A percentile compares a stretch with the other conserved stretches of the same genome.
phyloP scores from a whole-genome alignment of 2,113 vertebrate genomes.

The Myiozetetes cayanensis region DNA sequence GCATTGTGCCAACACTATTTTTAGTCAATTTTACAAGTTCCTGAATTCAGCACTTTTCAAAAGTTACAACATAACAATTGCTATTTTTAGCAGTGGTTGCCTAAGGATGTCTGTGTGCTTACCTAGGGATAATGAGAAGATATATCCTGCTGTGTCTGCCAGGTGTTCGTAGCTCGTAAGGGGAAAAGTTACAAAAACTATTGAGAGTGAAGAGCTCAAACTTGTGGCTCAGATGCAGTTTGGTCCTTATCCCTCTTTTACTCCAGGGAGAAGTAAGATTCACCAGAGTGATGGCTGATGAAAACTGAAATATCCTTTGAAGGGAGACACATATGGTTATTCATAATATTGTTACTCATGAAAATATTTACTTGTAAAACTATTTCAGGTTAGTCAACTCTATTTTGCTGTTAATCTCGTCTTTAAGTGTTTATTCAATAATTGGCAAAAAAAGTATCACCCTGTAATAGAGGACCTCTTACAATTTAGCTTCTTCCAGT shows the following conservation, averaged over 20 bases:
- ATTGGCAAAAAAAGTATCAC: not conserved
- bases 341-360: not conserved
- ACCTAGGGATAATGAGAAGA: not conserved
- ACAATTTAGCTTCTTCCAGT: not conserved
- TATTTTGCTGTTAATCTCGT: not conserved
- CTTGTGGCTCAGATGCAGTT: not conserved
- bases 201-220: not conserved
- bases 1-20: not conserved
- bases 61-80: not conserved
- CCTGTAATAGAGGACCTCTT: not conserved
- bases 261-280: not conserved
- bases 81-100: conserved; percentile 23
- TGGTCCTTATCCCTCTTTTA: not conserved
- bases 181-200: not conserved
- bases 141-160: not conserved
- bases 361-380: not conserved
- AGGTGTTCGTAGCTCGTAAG: not conserved
- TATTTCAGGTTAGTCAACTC: not conserved
- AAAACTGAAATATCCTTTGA: not conserved
- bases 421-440: not conserved
- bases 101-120: not conserved
- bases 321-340: not conserved
- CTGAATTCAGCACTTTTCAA: conserved; percentile 18
- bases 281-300: not conserved
- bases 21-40: conserved; percentile 14